Conservation (phyloP, 2,797 vertebrate species). For the Notoglanidium macrostoma region DNA sequence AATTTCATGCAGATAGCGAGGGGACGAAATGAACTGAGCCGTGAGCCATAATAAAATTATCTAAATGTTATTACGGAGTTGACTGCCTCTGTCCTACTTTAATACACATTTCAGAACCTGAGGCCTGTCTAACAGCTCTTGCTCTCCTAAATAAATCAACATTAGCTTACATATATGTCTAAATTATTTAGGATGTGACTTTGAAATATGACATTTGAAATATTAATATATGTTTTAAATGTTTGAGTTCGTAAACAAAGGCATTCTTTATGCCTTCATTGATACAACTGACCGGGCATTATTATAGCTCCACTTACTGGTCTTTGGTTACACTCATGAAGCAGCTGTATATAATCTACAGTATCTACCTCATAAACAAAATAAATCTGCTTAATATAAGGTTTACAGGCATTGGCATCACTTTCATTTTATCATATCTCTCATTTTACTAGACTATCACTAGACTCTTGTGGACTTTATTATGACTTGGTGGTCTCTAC, state of each 20-base stretch:
- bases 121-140: slow-evolving; percentile 88
- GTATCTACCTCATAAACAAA: background rate
- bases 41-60: slow-evolving; percentile 99
- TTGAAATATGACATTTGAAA: slow-evolving; percentile 98
- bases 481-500: background rate
- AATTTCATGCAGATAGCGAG: slow-evolving; percentile 99
- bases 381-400: background rate
- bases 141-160: slow-evolving; percentile 99
- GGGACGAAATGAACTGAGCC: slow-evolving; percentile 99
- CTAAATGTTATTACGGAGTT: slow-evolving; percentile 99
- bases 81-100: slow-evolving; percentile 99
- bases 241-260: slow-evolving; percentile 36
- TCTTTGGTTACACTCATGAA: background rate
- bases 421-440: background rate
- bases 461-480: background rate
- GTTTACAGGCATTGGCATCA: background rate
- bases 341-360: background rate
- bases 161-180: slow-evolving; percentile 95
- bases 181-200: slow-evolving; percentile 99
- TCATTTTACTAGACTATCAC: background rate
- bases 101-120: slow-evolving; percentile 96
- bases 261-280: background rate
- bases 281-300: background rate
- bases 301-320: background rate
- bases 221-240: slow-evolving; percentile 75